These are phyloP conservation scores for Scaptomyza flava DNA, from an alignment of 2,888 invertebrate species.

Conservation along the genomic window DNA sequence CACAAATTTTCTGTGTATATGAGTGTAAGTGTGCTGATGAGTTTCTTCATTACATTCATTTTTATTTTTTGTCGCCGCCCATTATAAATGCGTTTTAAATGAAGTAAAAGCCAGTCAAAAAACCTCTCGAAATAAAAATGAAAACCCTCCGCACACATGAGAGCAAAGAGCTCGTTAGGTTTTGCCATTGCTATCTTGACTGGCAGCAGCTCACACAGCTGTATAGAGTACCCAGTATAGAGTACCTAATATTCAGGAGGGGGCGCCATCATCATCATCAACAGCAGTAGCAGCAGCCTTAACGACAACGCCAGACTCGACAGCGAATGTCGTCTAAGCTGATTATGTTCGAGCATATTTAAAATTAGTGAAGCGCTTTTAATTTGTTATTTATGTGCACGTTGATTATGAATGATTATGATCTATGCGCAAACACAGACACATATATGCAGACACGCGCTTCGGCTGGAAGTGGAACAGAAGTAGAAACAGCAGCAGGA, in stretches of 20 bases:
- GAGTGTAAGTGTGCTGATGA: constrained; percentile 64
- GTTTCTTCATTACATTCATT: constrained; percentile 56
- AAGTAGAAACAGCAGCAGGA: constrained; percentile 13
- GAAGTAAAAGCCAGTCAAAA: constrained; percentile 78
- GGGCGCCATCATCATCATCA: constrained; percentile 18
- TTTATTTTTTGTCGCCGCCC: constrained; percentile 59
- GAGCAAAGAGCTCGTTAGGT: constrained; percentile 74
- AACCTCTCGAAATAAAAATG: constrained; percentile 31
- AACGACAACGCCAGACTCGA: constrained; percentile 14
- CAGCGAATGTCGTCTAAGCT: constrained; percentile 65
- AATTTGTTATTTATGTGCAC: constrained; percentile 80
- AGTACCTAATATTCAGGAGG: constrained; percentile 10
- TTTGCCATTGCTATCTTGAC: constrained; percentile 77
- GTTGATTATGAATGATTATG: constrained; percentile 81
- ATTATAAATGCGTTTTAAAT: constrained; percentile 80
- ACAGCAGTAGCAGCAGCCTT: neutral
- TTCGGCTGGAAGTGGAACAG: constrained; percentile 22
- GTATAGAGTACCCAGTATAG: constrained; percentile 9
- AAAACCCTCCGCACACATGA: constrained; percentile 55
- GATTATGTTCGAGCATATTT: constrained; percentile 81
- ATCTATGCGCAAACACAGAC: constrained; percentile 74
- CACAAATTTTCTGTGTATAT: constrained; percentile 5
- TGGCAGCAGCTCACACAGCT: constrained; percentile 51
- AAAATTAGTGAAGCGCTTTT: constrained; percentile 81
- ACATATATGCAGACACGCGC: constrained; percentile 9